Conservation (phyloP, 2,797 vertebrate genomes). For the Erithacus rubecula region DNA sequence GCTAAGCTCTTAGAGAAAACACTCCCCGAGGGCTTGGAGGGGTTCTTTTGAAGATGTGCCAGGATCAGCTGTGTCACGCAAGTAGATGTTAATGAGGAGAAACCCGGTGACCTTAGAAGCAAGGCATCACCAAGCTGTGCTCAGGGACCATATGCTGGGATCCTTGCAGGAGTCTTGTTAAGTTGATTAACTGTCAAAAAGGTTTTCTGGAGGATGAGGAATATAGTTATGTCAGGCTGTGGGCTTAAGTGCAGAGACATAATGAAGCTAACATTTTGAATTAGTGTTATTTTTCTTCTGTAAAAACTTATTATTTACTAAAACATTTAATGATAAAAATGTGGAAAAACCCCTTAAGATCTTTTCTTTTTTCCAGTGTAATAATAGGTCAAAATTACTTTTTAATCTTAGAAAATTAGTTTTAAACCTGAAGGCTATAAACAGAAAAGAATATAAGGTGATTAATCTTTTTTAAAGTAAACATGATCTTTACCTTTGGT, state of each 20-base stretch:
- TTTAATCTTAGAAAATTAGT: not conserved
- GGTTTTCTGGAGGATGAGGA: not conserved
- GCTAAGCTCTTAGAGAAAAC: not conserved
- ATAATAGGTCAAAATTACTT: not conserved
- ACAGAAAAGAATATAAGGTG: not conserved
- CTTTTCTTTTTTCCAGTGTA: not conserved
- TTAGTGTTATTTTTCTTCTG: not conserved
- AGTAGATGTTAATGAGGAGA: not conserved
- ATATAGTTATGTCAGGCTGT: not conserved
- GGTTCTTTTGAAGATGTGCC: slow-evolving; percentile 3
- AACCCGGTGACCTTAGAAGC: not conserved
- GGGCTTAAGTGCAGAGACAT: not conserved
- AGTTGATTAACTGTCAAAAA: not conserved
- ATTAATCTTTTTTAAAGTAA: not conserved
- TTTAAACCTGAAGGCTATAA: not conserved
- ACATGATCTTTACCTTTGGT: not conserved
- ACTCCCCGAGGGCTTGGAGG: not conserved
- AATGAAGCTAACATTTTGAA: not conserved
- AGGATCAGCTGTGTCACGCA: not conserved
- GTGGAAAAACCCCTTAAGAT: accelerated
- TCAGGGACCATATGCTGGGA: not conserved
- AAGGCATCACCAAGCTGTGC: not conserved
- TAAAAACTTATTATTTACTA: not conserved
- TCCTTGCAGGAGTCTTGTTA: not conserved
- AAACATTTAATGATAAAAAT: not conserved